Base-by-base conservation (phyloP, 53 echinoderm and acorn worm species). In the Apostichopus leukothele region DNA sequence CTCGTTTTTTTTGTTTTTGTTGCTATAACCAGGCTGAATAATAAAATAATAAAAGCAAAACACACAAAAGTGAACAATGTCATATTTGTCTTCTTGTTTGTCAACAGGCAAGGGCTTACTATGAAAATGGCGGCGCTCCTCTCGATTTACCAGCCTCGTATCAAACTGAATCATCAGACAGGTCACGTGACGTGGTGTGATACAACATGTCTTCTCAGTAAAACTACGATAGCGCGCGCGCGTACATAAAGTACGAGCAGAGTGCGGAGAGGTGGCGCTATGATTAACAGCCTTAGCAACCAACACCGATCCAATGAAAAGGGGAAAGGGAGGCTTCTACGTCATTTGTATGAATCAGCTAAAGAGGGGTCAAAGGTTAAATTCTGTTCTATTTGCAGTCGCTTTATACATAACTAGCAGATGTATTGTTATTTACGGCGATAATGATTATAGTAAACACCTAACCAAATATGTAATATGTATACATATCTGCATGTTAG, bases 121-220 rank as follows among this genome's bases (percentile, higher is more conserved):
- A 81, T 51, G 81, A 81, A 59, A 53, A 54, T 54, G 55, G 81
- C 0, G 81, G 54, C 16, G 12, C 53, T 0, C 59, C 53, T 1
- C 54, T 81, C n/a, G 81, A 81, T 21, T 57, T 81, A 81, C 81
- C 81, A 20, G 59, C 54, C 59, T 81, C 81, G 21, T 81, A 81
- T 55, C 81, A 81, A 81, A 81, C 55, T 23, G 81, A 81, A 57
- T 54, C 53, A 5, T 54, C 81, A 8, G 81, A 55, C 6, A 81
- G 81, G 59, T 59, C 54, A 59, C 53, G 53, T 54, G 81, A 81
- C 81, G 81, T 54, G 20, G 81, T 81, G 54, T 81, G 81, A 81
- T 54, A 18, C 55, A 57, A 19, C 81, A 81, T 54, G 81, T 59
- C 81, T 52, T 81, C 81, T 81, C 18, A 81, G 16, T 57, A 18